Conservation (phyloP, 2,797 vertebrate genomes). For the Myotis findleyi region DNA sequence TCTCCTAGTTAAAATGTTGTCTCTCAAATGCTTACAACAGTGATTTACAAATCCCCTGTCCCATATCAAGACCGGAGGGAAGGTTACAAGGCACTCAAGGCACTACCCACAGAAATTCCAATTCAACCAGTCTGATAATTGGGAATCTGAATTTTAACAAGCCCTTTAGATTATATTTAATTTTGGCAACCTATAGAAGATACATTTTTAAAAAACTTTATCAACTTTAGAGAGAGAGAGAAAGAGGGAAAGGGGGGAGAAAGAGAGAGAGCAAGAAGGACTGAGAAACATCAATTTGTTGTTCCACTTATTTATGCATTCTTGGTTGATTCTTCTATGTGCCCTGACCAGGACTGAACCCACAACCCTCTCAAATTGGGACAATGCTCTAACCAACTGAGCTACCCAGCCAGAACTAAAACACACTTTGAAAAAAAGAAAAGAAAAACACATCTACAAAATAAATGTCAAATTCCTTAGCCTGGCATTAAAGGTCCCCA, state of each 20-base stretch:
- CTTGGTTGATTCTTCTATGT: not conserved
- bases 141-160: constrained; percentile 14
- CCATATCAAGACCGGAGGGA: not conserved
- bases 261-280: not conserved
- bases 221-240: not conserved
- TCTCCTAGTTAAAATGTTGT: constrained; percentile 15
- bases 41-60: not conserved
- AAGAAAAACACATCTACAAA: not conserved
- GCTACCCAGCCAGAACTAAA: not conserved
- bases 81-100: constrained; percentile 1
- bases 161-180: not conserved
- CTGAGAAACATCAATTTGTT: not conserved
- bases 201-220: not conserved
- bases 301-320: not conserved
- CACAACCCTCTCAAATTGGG: not conserved
- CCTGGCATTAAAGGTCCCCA: not conserved
- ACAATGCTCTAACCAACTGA: not conserved
- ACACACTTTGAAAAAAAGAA: not conserved
- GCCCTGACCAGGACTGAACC: not conserved
- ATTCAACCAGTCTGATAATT: not conserved
- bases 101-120: not conserved
- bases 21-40: not conserved
- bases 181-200: not conserved
- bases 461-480: constrained; percentile 35
- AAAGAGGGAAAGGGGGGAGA: no score